Base-by-base conservation (phyloP, 2,113 vertebrate species). In the Corythornis madagascariensis region DNA sequence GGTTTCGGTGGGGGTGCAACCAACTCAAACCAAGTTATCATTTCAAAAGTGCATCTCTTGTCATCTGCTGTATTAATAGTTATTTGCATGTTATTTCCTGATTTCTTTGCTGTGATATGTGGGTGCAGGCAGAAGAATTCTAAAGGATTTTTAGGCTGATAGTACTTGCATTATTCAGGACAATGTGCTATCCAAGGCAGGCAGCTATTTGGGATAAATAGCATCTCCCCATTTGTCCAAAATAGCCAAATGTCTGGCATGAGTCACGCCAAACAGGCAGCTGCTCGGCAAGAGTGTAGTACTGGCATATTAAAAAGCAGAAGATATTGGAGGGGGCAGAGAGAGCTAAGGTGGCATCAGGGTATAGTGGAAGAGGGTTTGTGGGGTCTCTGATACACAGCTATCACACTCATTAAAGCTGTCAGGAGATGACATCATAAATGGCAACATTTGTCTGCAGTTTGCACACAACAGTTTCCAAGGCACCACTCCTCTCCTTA, bases 111-210 rank as follows among this genome's bases (percentile, higher is more conserved):
- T 89, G 63, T 20, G n/a, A 92, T 93, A 94, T 89, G 69, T 64
- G 80, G 63, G 86, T 77, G 48, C 52, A 70, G 60, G 66, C 66
- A 93, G 82, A 92, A 90, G 83, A 89, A 91, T 93, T 91, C 76
- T 81, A 85, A 91, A 95, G 84, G 85, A 77, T 92, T 96, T 96
- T 96, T 95, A 78, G 82, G 94, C 90, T 94, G 76, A 92, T 92
- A 94, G 91, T 89, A 53, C 75, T 91, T 84, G 86, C 86, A 84
- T 90, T 78, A 69, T 77, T 89, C 71, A 70, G 81, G 81, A 85
- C 93, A 96, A 95, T 88, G 53, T n/a, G 64, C 57, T 90, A 83
- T 83, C 55, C 78, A 86, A 93, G 74, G 81, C 92, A 95, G 94
- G 86, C 89, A 84, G 85, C 91, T 91, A 96, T 83, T 88, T 93